Base-by-base conservation (phyloP, 2,113 vertebrate species). In the Myxocyprinus asiaticus region DNA sequence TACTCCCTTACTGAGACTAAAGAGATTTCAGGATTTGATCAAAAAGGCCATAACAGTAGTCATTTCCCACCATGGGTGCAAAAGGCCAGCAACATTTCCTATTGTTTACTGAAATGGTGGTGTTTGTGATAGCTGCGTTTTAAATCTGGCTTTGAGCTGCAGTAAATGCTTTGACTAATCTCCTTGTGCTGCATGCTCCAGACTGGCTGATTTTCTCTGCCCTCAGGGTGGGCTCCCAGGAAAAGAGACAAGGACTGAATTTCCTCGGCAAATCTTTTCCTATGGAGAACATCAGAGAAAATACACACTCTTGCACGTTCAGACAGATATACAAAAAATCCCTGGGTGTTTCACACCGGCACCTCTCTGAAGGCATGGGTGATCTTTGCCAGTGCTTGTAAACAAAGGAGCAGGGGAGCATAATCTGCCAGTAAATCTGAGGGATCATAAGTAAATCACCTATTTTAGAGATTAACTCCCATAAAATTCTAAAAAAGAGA, bases 391-490 rank as follows among this genome's bases (percentile, higher is more conserved):
- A 59, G 70, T 63, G 47, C 77, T 53, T 62, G 67, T 78, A 83
- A 87, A 85, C 77, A 85, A 84, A 72, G 43, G 44, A 69, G 48
- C 11, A n/a, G 14, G 15, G 7, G 59, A 71, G 47, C 67, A n/a
- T 81, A 87, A 86, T 6, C 76, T 65, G 51, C 76, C 58, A 68
- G 69, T 61, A 82, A 86, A 89, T 85, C 7, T 72, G 48, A 68
- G 71, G 22, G 70, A 71, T 44, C 70, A 85, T 83, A 75, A 77
- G 73, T 55, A 74, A 80, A 86, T 88, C 50, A 74, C 80, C 67
- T 78, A 78, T 86, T 84, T 74, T 48, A 76, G 70, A 76, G 78
- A 76, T 85, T 82, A 84, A 84, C 74, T 81, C 55, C 48, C 55
- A 53, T 74, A 79, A 83, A 58, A 67, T n/a, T 75, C 11, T 70